Conservation (phyloP, 2,797 vertebrate genomes). For the Synanceia verrucosa region DNA sequence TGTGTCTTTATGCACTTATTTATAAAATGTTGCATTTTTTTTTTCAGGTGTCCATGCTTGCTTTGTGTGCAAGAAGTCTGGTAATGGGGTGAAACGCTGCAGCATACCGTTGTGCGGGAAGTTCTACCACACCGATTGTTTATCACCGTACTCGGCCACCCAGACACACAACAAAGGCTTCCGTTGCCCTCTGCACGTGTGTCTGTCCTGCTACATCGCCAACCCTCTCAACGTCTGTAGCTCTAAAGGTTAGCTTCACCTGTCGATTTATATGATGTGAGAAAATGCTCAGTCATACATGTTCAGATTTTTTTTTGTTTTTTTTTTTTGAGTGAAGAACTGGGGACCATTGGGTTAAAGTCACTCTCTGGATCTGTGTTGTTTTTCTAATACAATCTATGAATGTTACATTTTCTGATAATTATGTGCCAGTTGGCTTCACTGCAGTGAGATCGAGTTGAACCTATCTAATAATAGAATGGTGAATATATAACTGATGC, state of each 20-base stretch:
- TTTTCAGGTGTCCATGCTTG: slow-evolving; percentile 91
- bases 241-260: slow-evolving; percentile 87
- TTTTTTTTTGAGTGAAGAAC: not conserved
- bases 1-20: not conserved
- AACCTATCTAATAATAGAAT: too few species aligned
- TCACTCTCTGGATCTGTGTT: not conserved
- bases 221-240: slow-evolving; percentile 91
- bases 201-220: slow-evolving; percentile 92
- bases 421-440: not conserved
- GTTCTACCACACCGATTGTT: slow-evolving; percentile 94
- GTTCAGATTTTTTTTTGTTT: not conserved
- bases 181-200: slow-evolving; percentile 95
- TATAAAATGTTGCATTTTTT: not conserved
- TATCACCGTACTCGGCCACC: slow-evolving; percentile 87
- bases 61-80: slow-evolving; percentile 94
- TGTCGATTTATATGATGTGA: not conserved
- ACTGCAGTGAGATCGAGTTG: not conserved
- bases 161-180: slow-evolving; percentile 92
- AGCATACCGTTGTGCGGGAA: slow-evolving; percentile 95
- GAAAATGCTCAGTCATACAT: not conserved
- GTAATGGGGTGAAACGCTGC: slow-evolving; percentile 91
- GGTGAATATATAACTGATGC: too few species aligned
- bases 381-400: not conserved
- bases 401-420: not conserved
- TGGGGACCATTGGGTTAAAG: not conserved